phyloP scores from a whole-genome alignment of 2,888 invertebrate species.

The Callyntrura guangdongensis region DNA sequence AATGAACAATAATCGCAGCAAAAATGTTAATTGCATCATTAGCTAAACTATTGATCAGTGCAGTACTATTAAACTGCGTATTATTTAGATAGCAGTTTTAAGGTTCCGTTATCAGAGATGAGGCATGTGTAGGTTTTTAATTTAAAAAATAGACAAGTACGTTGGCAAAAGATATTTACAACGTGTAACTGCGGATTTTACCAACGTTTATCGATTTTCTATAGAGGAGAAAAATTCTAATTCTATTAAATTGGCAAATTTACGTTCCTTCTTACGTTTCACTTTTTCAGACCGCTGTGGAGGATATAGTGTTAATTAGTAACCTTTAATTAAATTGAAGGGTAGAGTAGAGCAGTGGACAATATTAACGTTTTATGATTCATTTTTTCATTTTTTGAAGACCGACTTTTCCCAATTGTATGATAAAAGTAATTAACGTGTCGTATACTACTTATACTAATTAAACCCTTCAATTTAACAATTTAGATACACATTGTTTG shows the following conservation, averaged over 20 bases:
- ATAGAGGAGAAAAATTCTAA: background rate
- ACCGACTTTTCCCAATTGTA: no score
- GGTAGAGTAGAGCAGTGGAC: no score
- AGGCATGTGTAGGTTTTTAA: constrained; percentile 19
- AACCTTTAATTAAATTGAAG: no score
- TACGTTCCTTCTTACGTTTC: no score
- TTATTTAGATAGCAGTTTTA: constrained; percentile 2
- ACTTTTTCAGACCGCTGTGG: no score
- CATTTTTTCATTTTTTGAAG: no score
- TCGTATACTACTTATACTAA: no score
- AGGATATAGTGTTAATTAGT: no score
- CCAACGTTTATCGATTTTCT: background rate
- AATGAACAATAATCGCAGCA: background rate
- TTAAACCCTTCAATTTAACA: background rate
- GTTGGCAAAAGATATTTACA: background rate
- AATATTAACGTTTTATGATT: no score
- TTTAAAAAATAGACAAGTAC: constrained; percentile 5
- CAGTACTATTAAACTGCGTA: background rate
- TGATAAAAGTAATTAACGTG: no score
- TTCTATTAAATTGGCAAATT: no score
- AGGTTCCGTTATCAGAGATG: background rate
- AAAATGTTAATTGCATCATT: background rate
- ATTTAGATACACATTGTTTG: background rate
- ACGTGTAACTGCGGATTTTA: background rate
- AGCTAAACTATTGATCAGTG: background rate